These are phyloP conservation scores for Morus bassanus DNA, from an alignment of 2,797 vertebrate genomes.

Conservation along the genomic window DNA sequence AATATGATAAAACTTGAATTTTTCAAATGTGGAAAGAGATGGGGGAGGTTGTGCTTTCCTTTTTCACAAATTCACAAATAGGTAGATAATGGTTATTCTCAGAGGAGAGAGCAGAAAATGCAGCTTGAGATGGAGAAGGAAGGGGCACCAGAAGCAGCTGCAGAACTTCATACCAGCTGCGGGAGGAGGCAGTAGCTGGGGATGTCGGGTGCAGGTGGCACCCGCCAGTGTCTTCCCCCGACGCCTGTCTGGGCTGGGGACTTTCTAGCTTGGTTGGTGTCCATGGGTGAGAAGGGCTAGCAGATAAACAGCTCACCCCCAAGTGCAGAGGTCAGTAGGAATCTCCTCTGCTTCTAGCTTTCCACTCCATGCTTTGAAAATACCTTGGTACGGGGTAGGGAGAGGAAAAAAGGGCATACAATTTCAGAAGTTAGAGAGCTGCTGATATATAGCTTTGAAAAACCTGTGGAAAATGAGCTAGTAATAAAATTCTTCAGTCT, in stretches of 20 bases:
- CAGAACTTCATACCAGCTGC: background rate
- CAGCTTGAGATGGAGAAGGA: background rate
- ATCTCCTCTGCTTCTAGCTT: background rate
- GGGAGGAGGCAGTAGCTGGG: background rate
- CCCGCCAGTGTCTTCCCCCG: background rate
- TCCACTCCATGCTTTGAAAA: background rate
- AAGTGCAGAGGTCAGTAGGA: accelerated
- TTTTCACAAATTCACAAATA: background rate
- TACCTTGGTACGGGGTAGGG: background rate
- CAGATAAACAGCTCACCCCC: background rate
- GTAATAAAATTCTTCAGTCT: background rate
- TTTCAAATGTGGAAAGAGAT: background rate
- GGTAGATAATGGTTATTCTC: background rate
- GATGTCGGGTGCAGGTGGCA: background rate
- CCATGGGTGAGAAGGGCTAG: accelerated
- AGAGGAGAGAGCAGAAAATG: background rate
- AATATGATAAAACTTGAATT: background rate
- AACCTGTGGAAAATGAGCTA: background rate
- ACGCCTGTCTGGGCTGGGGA: accelerated
- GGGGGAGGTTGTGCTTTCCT: background rate
- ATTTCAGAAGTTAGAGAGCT: background rate
- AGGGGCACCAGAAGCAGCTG: background rate
- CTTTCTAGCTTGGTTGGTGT: no score
- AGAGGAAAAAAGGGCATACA: background rate
- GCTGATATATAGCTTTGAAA: background rate